phyloP scores from a whole-genome alignment of 2,797 vertebrate genomes.

The Ispidina lecontei region DNA sequence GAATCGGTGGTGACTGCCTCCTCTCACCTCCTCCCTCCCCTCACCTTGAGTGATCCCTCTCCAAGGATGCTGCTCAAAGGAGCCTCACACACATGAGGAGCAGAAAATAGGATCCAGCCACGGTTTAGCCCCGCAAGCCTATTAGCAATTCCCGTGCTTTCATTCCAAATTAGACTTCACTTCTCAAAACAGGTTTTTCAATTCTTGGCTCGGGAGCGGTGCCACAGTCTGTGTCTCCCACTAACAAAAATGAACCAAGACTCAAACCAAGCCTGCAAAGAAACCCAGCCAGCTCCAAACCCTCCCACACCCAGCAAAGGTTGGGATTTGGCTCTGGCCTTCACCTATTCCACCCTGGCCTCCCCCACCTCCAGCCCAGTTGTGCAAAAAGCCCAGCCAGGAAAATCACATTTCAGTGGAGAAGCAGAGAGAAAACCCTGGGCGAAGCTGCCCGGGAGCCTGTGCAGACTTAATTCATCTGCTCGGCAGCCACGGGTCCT shows the following conservation, averaged over 20 bases:
- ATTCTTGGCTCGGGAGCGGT: neutral
- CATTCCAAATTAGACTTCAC: slow-evolving; percentile 31
- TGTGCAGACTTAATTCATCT: slow-evolving; percentile 31
- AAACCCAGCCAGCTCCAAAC: neutral
- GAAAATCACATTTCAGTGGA: neutral
- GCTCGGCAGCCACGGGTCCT: neutral
- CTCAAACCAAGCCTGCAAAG: neutral
- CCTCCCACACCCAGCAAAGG: neutral
- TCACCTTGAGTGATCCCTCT: neutral
- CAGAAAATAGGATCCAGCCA: neutral
- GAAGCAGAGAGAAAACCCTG: neutral
- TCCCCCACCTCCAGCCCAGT: neutral
- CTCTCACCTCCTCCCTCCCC: neutral
- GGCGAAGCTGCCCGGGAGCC: neutral
- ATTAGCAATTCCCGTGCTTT: neutral
- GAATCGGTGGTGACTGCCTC: neutral
- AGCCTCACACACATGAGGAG: neutral
- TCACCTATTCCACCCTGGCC: neutral
- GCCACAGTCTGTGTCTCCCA: neutral
- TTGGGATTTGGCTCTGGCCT: neutral
- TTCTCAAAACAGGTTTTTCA: slow-evolving; percentile 12
- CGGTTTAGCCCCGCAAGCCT: neutral
- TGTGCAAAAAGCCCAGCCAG: neutral
- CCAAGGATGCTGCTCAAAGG: neutral
- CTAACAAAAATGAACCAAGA: neutral